phyloP scores from a whole-genome alignment of 2,888 invertebrate species.

The Dichetophora obliterata region DNA sequence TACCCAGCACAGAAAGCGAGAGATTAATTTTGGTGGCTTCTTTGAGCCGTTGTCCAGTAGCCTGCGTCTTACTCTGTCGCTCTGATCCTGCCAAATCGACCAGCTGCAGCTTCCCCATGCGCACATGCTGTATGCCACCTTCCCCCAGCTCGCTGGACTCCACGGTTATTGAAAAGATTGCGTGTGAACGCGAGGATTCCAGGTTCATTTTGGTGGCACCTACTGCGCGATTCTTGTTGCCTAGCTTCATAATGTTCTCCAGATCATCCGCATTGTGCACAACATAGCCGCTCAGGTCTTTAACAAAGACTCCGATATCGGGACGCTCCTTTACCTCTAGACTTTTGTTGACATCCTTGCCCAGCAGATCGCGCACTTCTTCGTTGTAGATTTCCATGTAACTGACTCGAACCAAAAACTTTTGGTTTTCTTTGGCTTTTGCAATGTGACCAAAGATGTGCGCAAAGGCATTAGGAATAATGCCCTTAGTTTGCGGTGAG shows the following conservation, averaged over 20 bases:
- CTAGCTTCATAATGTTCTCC: slow-evolving; percentile 94
- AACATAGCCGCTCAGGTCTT: slow-evolving; percentile 97
- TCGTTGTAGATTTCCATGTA: slow-evolving; percentile 99
- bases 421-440: slow-evolving; percentile 89
- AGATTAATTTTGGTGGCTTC: slow-evolving; percentile 99
- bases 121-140: slow-evolving; percentile 88
- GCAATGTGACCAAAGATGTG: slow-evolving; percentile 99
- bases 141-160: slow-evolving; percentile 90
- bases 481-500: slow-evolving; percentile 91
- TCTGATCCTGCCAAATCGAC: slow-evolving; percentile 99
- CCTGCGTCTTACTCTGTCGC: slow-evolving; percentile 96
- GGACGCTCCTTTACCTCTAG: slow-evolving; percentile 95
- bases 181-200: slow-evolving; percentile 96
- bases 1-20: slow-evolving; percentile 95
- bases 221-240: slow-evolving; percentile 93
- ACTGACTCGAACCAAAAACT: slow-evolving; percentile 97
- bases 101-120: slow-evolving; percentile 96
- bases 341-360: slow-evolving; percentile 86
- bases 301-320: slow-evolving; percentile 96
- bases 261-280: slow-evolving; percentile 97
- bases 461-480: slow-evolving; percentile 98
- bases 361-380: slow-evolving; percentile 94
- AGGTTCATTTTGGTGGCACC: slow-evolving; percentile 98
- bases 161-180: slow-evolving; percentile 97
- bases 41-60: slow-evolving; percentile 90